A percentile compares a stretch with the other conserved stretches of the same genome.
These are phyloP conservation scores for Spodoptera picta DNA, from an alignment of 2,888 invertebrate genomes.

Conservation along the genomic window DNA sequence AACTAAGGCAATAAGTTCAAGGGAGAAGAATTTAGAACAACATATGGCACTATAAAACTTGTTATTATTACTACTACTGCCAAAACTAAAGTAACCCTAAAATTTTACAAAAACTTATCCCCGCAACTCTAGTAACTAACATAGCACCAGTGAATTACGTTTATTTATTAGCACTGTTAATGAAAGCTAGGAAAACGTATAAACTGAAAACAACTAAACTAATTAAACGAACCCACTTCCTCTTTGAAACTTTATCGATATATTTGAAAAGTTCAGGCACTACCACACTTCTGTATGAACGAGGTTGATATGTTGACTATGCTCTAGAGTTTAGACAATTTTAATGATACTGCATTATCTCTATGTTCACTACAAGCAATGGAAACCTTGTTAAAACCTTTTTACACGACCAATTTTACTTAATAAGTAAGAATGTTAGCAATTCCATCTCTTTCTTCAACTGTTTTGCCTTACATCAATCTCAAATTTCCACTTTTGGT, in stretches of 20 bases:
- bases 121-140: conserved; percentile 2
- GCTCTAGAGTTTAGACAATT: conserved; percentile 6
- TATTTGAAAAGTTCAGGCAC: conserved; percentile 44
- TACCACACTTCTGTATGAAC: conserved; percentile 34
- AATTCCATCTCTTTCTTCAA: no score
- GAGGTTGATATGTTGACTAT: conserved; percentile 15
- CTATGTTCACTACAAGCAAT: no score
- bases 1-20: no score
- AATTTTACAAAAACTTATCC: conserved; percentile 10
- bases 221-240: conserved; percentile 46
- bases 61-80: background rate
- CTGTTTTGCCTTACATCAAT: no score
- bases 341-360: no score
- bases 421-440: no score
- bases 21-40: no score
- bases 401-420: no score
- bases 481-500: no score
- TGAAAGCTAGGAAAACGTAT: conserved; percentile 33
- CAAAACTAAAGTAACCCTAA: background rate
- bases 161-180: conserved; percentile 22
- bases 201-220: conserved; percentile 36
- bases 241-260: conserved; percentile 44
- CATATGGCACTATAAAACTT: no score
- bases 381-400: no score
- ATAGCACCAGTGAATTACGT: conserved; percentile 11